Evolutionary conservation across 2,113 vertebrate species (phyloP).

Genomic region (Anseranas semipalmata): DNA sequence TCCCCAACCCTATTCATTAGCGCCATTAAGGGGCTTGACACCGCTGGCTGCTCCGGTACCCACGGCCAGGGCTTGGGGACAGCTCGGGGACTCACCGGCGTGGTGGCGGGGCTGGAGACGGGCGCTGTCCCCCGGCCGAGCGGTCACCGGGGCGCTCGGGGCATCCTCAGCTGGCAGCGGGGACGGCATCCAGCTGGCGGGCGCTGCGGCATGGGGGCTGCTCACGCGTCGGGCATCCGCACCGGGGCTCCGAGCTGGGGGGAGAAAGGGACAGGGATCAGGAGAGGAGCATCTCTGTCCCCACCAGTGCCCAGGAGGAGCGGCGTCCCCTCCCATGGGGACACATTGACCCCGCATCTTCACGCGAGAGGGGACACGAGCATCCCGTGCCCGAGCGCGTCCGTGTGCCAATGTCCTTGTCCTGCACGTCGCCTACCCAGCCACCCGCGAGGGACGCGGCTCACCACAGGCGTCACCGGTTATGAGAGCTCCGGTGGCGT

Average conservation of each 20-base stretch:
- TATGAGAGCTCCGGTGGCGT: neutral
- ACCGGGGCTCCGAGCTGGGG: neutral
- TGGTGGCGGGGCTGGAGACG: neutral
- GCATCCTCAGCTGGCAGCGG: neutral
- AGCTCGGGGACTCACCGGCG: neutral
- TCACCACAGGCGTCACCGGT: neutral
- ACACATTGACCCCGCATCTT: neutral
- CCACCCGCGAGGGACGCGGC: neutral
- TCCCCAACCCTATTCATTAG: neutral
- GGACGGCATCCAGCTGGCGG: neutral
- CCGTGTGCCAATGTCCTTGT: neutral
- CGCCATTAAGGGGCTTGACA: neutral
- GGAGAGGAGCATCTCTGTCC: neutral
- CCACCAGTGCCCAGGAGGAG: too few species aligned
- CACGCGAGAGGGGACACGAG: neutral
- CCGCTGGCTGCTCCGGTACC: neutral
- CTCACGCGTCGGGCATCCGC: neutral
- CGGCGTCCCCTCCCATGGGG: neutral
- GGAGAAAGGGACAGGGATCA: neutral
- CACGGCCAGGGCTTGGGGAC: neutral
- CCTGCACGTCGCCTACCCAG: rapidly evolving
- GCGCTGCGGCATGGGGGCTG: neutral
- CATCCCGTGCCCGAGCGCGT: too few species aligned
- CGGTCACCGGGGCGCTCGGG: neutral
- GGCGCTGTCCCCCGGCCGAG: neutral